Conservation (phyloP, 2,888 invertebrate genomes). For the Brachycybe producta region DNA sequence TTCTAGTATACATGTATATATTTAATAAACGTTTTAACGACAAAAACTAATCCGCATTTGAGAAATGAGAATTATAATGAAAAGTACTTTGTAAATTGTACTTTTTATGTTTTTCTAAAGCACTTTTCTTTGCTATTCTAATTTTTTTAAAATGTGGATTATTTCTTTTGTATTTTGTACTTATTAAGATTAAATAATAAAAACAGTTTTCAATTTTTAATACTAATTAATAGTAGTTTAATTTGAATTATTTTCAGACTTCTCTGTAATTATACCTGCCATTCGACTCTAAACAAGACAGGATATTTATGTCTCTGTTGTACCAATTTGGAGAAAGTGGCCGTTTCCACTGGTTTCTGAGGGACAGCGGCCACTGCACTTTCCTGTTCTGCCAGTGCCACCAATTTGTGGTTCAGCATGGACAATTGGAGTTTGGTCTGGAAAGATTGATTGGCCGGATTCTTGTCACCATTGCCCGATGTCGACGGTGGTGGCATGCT, state of each 20-base stretch:
- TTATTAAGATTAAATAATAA: too few relatives aligned
- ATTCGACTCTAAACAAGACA: constrained; percentile 3
- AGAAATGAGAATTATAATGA: too few relatives aligned
- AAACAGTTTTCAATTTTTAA: too few relatives aligned
- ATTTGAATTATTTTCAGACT: neutral
- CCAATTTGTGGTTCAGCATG: constrained; percentile 8
- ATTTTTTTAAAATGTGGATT: too few relatives aligned
- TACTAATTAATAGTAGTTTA: neutral
- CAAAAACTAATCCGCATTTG: too few relatives aligned
- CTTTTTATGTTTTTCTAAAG: too few relatives aligned
- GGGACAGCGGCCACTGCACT: constrained; percentile 3
- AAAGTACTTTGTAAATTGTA: too few relatives aligned
- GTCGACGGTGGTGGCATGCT: too few relatives aligned
- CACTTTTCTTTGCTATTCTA: too few relatives aligned
- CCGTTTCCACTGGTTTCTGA: constrained; percentile 9
- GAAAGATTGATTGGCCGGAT: constrained; percentile 9
- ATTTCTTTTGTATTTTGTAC: too few relatives aligned
- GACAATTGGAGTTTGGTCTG: constrained; percentile 14
- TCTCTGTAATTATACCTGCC: constrained; percentile 9
- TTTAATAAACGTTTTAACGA: too few relatives aligned
- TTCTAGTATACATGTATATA: too few relatives aligned
- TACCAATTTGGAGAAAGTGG: constrained; percentile 5
- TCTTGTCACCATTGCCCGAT: neutral
- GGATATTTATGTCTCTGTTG: constrained; percentile 9
- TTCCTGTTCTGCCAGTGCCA: constrained; percentile 9